phyloP scores from a whole-genome alignment of 2,113 vertebrate genomes.

The Pteruthius melanotis region DNA sequence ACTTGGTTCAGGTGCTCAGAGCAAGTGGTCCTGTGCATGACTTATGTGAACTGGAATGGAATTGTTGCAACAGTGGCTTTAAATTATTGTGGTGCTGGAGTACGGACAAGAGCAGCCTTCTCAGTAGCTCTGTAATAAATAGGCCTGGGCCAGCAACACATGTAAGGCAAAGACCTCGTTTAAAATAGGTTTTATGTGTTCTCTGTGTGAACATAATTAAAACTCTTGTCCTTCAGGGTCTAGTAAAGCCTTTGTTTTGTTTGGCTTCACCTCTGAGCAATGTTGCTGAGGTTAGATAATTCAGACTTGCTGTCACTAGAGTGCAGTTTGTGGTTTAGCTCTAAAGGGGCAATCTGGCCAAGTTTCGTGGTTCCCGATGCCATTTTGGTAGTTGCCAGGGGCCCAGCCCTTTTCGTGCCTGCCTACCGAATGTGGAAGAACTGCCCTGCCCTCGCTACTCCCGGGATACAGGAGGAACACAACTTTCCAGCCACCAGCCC shows the following conservation, averaged over 20 bases:
- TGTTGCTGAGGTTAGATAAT: not conserved
- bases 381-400: not conserved
- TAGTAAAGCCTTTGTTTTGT: not conserved
- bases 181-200: not conserved
- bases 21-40: rapidly evolving
- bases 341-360: not conserved
- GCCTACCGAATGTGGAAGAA: not conserved
- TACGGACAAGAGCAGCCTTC: rapidly evolving
- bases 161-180: not conserved
- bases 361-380: not conserved
- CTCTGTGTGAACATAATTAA: not conserved
- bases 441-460: not conserved
- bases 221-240: not conserved
- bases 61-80: not conserved
- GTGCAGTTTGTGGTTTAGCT: not conserved
- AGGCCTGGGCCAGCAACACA: rapidly evolving
- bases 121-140: rapidly evolving
- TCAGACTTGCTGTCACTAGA: not conserved
- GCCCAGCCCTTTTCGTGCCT: not conserved
- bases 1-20: rapidly evolving
- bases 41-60: rapidly evolving
- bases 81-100: rapidly evolving
- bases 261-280: not conserved
- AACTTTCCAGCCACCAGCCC: not conserved
- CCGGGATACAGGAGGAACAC: rapidly evolving